Conservation (phyloP, 2,113 vertebrate genomes). For the Phodopus roborovskii region DNA sequence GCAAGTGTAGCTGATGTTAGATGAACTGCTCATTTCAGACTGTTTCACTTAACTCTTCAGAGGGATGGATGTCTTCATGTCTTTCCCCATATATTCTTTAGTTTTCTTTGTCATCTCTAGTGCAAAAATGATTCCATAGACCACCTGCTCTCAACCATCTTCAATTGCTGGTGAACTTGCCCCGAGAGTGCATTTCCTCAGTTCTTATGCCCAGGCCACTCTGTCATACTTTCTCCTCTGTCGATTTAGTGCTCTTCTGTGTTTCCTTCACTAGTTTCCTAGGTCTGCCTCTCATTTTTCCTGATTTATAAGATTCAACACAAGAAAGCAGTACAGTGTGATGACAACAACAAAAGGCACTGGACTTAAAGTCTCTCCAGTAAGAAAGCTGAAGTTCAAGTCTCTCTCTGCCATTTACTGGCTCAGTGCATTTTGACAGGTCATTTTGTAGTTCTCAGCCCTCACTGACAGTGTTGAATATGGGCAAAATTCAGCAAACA, state of each 20-base stretch:
- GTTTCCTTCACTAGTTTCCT: conserved; percentile 27
- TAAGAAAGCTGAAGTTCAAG: conserved; percentile 14
- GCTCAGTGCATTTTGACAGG: conserved; percentile 1
- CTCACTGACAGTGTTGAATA: conserved; percentile 32
- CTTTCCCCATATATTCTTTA: neutral
- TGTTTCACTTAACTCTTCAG: neutral
- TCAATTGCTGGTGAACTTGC: neutral
- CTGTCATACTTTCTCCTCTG: conserved; percentile 42
- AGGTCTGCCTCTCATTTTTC: conserved; percentile 3
- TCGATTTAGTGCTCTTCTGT: neutral
- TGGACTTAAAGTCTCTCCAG: neutral
- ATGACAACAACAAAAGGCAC: conserved; percentile 24
- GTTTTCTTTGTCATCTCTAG: conserved; percentile 20
- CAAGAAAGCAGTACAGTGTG: neutral
- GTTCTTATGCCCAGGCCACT: neutral
- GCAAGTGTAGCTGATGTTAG: neutral
- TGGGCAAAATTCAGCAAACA: neutral
- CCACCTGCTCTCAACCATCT: neutral
- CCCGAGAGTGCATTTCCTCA: neutral
- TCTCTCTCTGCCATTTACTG: conserved; percentile 27
- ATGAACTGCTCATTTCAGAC: conserved; percentile 65
- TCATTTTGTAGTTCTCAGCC: conserved; percentile 34
- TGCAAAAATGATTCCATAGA: neutral
- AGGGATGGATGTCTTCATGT: neutral
- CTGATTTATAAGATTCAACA: conserved; percentile 15